Percentiles rank a stretch among this genome's conserved stretches.
Conservation (phyloP, 2,888 invertebrate species). For the Tachina lurida region DNA sequence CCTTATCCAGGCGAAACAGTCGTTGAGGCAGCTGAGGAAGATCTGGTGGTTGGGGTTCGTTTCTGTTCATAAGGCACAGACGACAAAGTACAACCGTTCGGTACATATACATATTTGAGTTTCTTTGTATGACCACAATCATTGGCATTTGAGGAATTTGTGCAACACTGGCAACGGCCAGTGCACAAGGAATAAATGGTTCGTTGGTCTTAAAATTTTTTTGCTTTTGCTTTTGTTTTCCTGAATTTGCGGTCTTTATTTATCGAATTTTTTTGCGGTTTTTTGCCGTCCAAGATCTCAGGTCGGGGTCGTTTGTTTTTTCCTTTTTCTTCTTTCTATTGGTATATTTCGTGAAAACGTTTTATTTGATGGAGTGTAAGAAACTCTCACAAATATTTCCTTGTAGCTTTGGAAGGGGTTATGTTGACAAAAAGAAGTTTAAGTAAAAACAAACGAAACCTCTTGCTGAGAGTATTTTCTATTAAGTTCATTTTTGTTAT, state of each 20-base stretch:
- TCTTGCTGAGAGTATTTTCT: conserved; percentile 8
- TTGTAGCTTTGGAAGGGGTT: conserved; percentile 40
- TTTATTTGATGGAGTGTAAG: conserved; percentile 8
- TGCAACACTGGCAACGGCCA: conserved; percentile 54
- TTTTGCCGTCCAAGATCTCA: conserved; percentile 25
- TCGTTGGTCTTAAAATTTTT: conserved; percentile 42
- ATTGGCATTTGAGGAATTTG: conserved; percentile 69
- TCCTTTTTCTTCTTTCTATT: neutral
- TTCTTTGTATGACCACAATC: conserved; percentile 63
- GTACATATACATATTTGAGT: conserved; percentile 24
- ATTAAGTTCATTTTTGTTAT: conserved; percentile 6
- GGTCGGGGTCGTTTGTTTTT: conserved; percentile 56
- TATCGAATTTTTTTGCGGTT: conserved; percentile 33
- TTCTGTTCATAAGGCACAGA: conserved; percentile 31
- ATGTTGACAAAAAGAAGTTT: conserved; percentile 36
- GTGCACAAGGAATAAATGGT: conserved; percentile 49
- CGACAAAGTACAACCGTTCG: conserved; percentile 33
- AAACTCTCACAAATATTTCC: neutral
- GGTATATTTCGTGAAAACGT: conserved; percentile 4
- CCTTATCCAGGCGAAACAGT: conserved; percentile 8
- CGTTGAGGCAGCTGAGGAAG: conserved; percentile 15
- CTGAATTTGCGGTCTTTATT: conserved; percentile 56
- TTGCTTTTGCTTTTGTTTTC: conserved; percentile 22
- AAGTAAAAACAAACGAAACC: neutral
- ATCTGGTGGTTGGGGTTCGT: conserved; percentile 1